Evolutionary conservation across 2,888 invertebrate species (phyloP).

Genomic region (Drosophila quasianomalipes): DNA sequence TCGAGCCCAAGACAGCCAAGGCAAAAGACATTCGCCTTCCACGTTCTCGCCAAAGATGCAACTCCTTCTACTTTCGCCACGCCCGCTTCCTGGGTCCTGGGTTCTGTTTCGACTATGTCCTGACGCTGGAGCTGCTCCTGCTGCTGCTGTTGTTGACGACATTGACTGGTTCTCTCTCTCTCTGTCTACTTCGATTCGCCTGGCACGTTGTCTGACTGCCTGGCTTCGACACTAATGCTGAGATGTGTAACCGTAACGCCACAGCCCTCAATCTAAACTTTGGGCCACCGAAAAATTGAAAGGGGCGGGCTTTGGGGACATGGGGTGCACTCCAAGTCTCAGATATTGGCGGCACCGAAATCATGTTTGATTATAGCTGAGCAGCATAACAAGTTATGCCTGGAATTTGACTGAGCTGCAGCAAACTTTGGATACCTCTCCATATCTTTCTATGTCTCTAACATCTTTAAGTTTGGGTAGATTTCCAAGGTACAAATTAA

Average conservation of each 20-base stretch:
- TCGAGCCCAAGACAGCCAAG: conserved; percentile 57
- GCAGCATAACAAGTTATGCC: conserved; percentile 71
- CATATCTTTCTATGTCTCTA: background rate
- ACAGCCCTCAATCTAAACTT: conserved; percentile 35
- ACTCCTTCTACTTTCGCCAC: conserved; percentile 33
- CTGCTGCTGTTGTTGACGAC: conserved; percentile 61
- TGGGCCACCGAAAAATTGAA: conserved; percentile 37
- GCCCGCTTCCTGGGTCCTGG: conserved; percentile 17
- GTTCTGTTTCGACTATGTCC: conserved; percentile 1
- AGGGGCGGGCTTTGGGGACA: conserved; percentile 15
- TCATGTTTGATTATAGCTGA: conserved; percentile 80
- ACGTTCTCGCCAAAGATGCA: conserved; percentile 45
- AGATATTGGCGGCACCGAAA: conserved; percentile 46
- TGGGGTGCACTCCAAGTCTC: background rate
- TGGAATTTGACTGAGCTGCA: conserved; percentile 20
- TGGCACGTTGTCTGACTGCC: conserved; percentile 67
- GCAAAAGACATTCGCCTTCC: conserved; percentile 60
- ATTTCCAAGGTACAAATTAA: conserved; percentile 65
- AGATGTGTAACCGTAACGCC: conserved; percentile 69
- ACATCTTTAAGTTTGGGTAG: conserved; percentile 59
- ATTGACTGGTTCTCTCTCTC: conserved; percentile 65
- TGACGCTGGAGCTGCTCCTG: conserved; percentile 8
- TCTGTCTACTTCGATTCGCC: conserved; percentile 63
- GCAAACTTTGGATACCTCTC: conserved; percentile 30
- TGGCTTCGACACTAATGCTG: conserved; percentile 76